Evolutionary conservation across 2,888 invertebrate species (phyloP), one percentile per base, ranked within the genome.

Genomic region (Rhimphoctona megacephalus): DNA sequence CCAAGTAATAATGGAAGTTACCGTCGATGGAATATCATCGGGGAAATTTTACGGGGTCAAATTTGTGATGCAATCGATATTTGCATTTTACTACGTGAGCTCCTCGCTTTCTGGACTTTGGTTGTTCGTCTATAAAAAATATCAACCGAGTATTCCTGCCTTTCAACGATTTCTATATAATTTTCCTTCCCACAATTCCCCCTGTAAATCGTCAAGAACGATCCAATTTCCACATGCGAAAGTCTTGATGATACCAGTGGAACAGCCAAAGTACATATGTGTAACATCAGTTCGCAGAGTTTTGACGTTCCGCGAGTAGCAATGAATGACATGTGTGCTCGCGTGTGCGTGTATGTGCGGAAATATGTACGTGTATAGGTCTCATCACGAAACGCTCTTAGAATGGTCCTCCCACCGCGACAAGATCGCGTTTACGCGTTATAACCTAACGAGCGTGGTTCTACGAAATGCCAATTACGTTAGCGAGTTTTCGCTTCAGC

Each of bases 391-490:
- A 83, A 74, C 46, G 43, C 81, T 49, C 82, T 80, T 66, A 46
- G 70, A 83, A 76, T 72, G 33, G 66, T 76, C 87, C 82, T 85
- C 82, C 76, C 88, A 73, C 70, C 77, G 82, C 61, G 54, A 73
- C 78, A 79, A 57, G 82, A 84, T 82, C 69, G 82, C 84, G 77
- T 87, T 85, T 81, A 82, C 84, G 83, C 83, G 80, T 84, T 87
- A 83, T 82, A 70, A 69, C 69, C 85, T 87, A 87, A 88, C 85
- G 85, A 88, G 88, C 85, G 80, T 33, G 61, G 80, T 88, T 88
- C 88, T 82, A 52, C 83, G 87, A 88, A 88, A 81, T 78, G 85
- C 88, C 86, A 88, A 88, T 88, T 88, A 85, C 83, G 74, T 82
- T 82, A 46, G 43, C 43, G 25, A 83, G 80, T 85, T 85, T 80